Evolutionary conservation across 2,797 vertebrate species (phyloP).

Genomic region (Cephalopachus bancanus): DNA sequence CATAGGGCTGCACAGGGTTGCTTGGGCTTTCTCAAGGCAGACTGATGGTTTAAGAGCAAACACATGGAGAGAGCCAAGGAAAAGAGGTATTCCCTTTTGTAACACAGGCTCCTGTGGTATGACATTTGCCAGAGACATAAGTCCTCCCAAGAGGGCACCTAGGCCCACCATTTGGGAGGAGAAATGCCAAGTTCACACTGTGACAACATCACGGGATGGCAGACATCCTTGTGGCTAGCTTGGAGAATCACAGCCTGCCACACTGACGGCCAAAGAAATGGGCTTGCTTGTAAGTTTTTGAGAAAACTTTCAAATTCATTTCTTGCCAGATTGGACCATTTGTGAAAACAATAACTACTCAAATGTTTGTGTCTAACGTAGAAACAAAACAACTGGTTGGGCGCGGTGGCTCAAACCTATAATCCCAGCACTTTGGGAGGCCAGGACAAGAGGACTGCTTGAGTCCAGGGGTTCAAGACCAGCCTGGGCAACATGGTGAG

Average conservation of each 20-base stretch:
- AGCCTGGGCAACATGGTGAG: too few relatives aligned
- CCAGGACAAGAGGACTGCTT: too few relatives aligned
- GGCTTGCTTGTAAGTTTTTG: neutral
- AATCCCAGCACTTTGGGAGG: too few relatives aligned
- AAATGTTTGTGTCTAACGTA: neutral
- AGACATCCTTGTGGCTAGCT: accelerated
- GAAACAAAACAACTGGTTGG: neutral
- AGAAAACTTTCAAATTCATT: neutral
- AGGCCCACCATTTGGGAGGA: neutral
- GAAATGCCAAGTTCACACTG: neutral
- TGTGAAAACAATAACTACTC: constrained; percentile 4
- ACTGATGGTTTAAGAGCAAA: neutral
- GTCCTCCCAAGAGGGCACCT: neutral
- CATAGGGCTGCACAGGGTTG: neutral
- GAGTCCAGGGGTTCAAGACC: too few relatives aligned
- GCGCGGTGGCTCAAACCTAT: too few relatives aligned
- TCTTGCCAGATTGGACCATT: neutral
- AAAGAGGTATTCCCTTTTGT: neutral
- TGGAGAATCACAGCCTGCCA: neutral
- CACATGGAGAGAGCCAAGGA: neutral
- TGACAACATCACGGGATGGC: too few relatives aligned
- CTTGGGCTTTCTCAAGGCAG: neutral
- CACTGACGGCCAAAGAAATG: neutral
- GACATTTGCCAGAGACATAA: neutral
- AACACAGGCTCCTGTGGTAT: neutral